Base-by-base conservation (phyloP, 2,113 vertebrate genomes). In the Dipodomys merriami region DNA sequence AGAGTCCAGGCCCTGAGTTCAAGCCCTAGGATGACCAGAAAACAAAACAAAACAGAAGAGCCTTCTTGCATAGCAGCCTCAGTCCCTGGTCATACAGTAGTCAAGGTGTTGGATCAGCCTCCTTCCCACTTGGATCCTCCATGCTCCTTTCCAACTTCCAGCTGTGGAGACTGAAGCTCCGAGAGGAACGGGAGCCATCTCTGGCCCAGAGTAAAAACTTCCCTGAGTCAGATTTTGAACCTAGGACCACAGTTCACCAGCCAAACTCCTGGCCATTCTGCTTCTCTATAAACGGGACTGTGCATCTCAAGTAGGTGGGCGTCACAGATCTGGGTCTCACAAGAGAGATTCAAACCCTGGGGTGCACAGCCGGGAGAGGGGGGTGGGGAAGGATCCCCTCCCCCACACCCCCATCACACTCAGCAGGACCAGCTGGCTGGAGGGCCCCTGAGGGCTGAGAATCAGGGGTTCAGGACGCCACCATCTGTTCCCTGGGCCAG, bases 351-450 rank as follows among this genome's bases (percentile, higher is more conserved):
- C 65, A 22, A 94, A 46, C 73, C 29, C 62, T 64, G 25, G 72
- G 19, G 15, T 57, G 53, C 53, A 13, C 53, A 57, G 53, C 49
- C 76, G 49, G 30, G 83, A 23, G 81, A 44, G 46, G 68, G 27
- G 33, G 19, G 9, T 11, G 49, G 12, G 49, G 12, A 12, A 49
- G 49, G 53, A 18, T 57, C 53, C 53, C 53, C 15, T 57, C 53
- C 53, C 53, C 53, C 49, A 53, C 49, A 12, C 53, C 53, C 5
- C 53, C 8, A 10, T 57, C 53, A 57, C 53, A 83, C 53, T 77
- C 85, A 94, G 78, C 83, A 71, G 64, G 71, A 69, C 83, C 95
- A 95, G 91, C 94, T 95, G 95, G 95, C 73, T 5, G 5, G 49
- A 5, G 49, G 53, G 83, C 39, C 87, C 77, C 88, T n/a, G 67